Percentiles rank a stretch among this genome's conserved stretches.
These are phyloP conservation scores for Epizoanthus scotinus DNA, from an alignment of 92 coral and sea anemone species.

Conservation along the genomic window DNA sequence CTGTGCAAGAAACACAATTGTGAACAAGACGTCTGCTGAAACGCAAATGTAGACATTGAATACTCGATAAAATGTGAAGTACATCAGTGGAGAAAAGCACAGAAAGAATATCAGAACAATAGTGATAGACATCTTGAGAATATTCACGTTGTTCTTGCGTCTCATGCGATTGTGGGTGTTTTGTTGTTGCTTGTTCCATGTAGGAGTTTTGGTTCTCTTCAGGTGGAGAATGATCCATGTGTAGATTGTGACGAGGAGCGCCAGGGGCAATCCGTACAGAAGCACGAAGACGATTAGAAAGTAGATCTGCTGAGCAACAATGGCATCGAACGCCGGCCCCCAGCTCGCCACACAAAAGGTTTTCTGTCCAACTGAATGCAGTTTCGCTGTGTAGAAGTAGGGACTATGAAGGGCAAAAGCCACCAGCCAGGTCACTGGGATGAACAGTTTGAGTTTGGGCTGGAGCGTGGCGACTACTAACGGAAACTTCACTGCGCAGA, in stretches of 20 bases:
- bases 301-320: slow-evolving; percentile 28
- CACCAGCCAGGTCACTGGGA: slow-evolving; percentile 49
- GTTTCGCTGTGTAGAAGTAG: slow-evolving; percentile 45
- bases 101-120: slow-evolving; percentile 49
- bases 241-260: slow-evolving; percentile 40
- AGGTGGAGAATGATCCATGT: slow-evolving; percentile 45
- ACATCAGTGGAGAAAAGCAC: slow-evolving; percentile 56
- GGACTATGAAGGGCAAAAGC: slow-evolving; percentile 46
- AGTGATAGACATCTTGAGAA: slow-evolving; percentile 49
- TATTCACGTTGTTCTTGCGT: slow-evolving; percentile 41
- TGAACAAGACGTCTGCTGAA: not conserved
- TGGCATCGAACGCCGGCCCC: slow-evolving; percentile 25
- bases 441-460: slow-evolving; percentile 46
- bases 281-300: slow-evolving; percentile 34
- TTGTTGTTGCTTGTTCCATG: slow-evolving; percentile 20
- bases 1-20: not conserved
- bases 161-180: slow-evolving; percentile 34
- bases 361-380: slow-evolving; percentile 17
- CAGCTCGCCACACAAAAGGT: slow-evolving; percentile 39
- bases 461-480: slow-evolving; percentile 40
- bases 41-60: not conserved
- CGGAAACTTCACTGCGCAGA: slow-evolving; percentile 57
- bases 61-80: not conserved
- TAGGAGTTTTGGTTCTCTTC: slow-evolving; percentile 37
- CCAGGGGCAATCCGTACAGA: slow-evolving; percentile 46